These are phyloP conservation scores for Chrysolina oricalcia DNA, from an alignment of 2,888 invertebrate genomes.

Conservation along the genomic window DNA sequence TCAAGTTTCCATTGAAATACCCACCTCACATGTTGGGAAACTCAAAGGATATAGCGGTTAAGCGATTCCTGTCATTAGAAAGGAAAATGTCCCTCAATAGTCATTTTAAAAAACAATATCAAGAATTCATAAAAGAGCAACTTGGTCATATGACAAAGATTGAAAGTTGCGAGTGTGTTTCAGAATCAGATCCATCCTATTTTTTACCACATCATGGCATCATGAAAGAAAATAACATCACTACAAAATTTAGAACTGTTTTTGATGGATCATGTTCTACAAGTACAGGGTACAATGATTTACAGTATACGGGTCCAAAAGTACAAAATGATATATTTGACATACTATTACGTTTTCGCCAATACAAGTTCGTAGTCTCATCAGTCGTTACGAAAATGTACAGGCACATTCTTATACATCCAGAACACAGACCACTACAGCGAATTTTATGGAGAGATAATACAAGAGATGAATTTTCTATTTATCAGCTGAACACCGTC, in stretches of 20 bases:
- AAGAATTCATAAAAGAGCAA: neutral
- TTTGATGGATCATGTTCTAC: constrained; percentile 26
- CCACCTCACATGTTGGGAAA: constrained; percentile 26
- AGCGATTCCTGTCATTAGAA: constrained; percentile 33
- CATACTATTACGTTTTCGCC: constrained; percentile 30
- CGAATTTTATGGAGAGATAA: constrained; percentile 34
- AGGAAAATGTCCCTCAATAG: constrained; percentile 13
- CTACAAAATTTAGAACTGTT: constrained; percentile 24
- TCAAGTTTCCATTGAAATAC: constrained; percentile 39
- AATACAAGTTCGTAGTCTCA: constrained; percentile 36
- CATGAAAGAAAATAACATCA: constrained; percentile 14
- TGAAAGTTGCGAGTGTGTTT: neutral
- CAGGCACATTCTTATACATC: constrained; percentile 19
- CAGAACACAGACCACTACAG: constrained; percentile 31
- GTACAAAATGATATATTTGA: constrained; percentile 27
- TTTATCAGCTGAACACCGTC: constrained; percentile 36
- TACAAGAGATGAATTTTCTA: constrained; percentile 26
- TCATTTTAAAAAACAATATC: neutral
- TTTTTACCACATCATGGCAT: constrained; percentile 23
- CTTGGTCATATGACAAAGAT: constrained; percentile 41
- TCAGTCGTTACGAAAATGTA: constrained; percentile 39
- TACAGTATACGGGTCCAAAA: constrained; percentile 30
- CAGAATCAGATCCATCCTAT: neutral
- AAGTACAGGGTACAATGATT: constrained; percentile 15
- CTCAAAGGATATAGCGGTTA: constrained; percentile 33